Base-by-base conservation (phyloP, 2,888 invertebrate genomes). In the Tetragonula carbonaria region DNA sequence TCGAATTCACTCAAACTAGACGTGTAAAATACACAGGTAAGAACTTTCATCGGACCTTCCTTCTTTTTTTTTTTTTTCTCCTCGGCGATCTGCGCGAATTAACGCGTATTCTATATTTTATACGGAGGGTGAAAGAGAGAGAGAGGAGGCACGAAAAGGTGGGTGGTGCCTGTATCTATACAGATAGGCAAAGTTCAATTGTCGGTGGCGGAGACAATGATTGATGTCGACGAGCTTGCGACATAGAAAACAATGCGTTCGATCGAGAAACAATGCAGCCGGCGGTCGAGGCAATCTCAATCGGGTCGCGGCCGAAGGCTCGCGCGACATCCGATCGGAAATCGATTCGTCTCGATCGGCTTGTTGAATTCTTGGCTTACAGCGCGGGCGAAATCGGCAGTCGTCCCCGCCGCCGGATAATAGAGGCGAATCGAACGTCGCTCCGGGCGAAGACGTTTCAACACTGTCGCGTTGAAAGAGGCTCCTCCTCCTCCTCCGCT, bases 211-310 rank as follows among this genome's bases (percentile, higher is more conserved):
- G 67, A 84, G 80, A 75, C 85, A 84, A 86, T 90, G 87, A 90
- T 90, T 84, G 85, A 86, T 91, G 85, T 76, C 82, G 84, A 88
- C 78, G 86, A 86, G 83, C 78, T 82, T 75, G 85, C 86, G 82
- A 86, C 82, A 84, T 65, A 81, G 86, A 84, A 90, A 91, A 85
- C 90, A 89, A 87, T 86, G 88, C 85, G 77, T 88, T 87, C 85
- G 90, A 91, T 88, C 90, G 86, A 79, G 88, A 86, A 90, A 91
- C 90, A 90, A 89, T 91, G 86, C 74, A 73, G 73, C 67, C 73
- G 80, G 86, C 76, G 85, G 82, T 85, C 77, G 84, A 66, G 75
- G 78, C 78, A 87, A 86, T 91, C 81, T 80, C 65, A 86, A 86
- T 90, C 85, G 85, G 84, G 77, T 84, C 80, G 82, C 72, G 71